Evolutionary conservation across 1,140 invertebrate species (phyloP).

Genomic region (Camponotus pennsylvanicus): DNA sequence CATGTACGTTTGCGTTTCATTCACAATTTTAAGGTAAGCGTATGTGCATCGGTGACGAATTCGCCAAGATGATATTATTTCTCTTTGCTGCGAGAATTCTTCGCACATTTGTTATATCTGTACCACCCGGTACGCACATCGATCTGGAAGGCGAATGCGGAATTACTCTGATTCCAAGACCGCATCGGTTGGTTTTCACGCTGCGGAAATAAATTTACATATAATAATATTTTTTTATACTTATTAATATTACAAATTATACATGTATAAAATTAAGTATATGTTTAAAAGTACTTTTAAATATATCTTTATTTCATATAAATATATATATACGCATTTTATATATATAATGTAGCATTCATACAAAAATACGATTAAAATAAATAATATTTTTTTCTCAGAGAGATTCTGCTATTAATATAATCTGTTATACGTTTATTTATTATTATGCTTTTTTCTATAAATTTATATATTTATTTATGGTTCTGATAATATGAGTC

Average conservation of each 20-base stretch:
- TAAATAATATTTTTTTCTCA: neutral
- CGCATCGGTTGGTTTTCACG: slow-evolving; percentile 85
- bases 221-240: neutral
- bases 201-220: slow-evolving; percentile 66
- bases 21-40: slow-evolving; percentile 89
- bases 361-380: slow-evolving; percentile 4
- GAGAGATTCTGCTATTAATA: neutral
- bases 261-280: neutral
- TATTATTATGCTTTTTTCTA: no score
- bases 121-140: slow-evolving; percentile 79
- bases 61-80: slow-evolving; percentile 92
- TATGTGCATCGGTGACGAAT: slow-evolving; percentile 94
- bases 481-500: no score
- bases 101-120: slow-evolving; percentile 87
- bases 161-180: slow-evolving; percentile 90
- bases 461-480: no score
- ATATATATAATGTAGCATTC: neutral
- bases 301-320: neutral
- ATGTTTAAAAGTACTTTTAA: neutral
- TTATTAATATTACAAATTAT: slow-evolving; percentile 1
- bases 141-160: slow-evolving; percentile 89
- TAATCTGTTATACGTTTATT: neutral
- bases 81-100: slow-evolving; percentile 89
- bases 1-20: slow-evolving; percentile 13
- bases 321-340: neutral